Base-by-base conservation (phyloP, 2,888 invertebrate species). In the Malacosoma neustria region DNA sequence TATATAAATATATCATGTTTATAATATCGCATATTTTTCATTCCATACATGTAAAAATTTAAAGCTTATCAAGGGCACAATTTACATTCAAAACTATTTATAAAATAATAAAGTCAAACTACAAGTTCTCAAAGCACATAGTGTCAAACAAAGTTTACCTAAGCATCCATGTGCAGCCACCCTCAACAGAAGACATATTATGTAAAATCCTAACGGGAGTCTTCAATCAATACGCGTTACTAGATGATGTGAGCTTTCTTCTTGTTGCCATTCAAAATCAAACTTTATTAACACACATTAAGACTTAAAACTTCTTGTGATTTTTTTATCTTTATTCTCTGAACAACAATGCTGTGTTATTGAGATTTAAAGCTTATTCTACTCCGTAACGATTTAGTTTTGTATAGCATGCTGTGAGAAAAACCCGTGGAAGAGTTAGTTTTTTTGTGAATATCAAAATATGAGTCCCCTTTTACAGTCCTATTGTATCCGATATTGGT, bases 191-290 rank as follows among this genome's bases (percentile, higher is more conserved):
- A 76, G 79, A 79, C 72, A 80, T 80, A 81, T 84, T 82, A 85
- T 85, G 84, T 85, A 84, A 81, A 77, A 84, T 79, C 74, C 76
- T 79, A 76, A 81, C 80, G 72, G 76, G 63, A 81, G 70, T 74
- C 80, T 80, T 81, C 84, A 85, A 85, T 85, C 84, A 84, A 85
- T 85, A 85, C 76, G 67, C 72, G 77, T 75, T 75, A 80, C 79
- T 77, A 72, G 74, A 79, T 72, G 73, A 77, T 80, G 72, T 75
- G 75, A 75, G 75, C 75, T 77, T 79, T 73, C 69, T 71, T 63
- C 47, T 37, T 37, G 46, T 35, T 13, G 34, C 35, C 32, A 46
- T 36, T 40, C 51, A 34, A 77, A 60, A 67, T 43, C 43, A 40
- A 43, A 57, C 73, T 51, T 48, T 79, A 67, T 4, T 9, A 9